Conservation (phyloP, 2,888 invertebrate species). For the Acanthoscelides obtectus region DNA sequence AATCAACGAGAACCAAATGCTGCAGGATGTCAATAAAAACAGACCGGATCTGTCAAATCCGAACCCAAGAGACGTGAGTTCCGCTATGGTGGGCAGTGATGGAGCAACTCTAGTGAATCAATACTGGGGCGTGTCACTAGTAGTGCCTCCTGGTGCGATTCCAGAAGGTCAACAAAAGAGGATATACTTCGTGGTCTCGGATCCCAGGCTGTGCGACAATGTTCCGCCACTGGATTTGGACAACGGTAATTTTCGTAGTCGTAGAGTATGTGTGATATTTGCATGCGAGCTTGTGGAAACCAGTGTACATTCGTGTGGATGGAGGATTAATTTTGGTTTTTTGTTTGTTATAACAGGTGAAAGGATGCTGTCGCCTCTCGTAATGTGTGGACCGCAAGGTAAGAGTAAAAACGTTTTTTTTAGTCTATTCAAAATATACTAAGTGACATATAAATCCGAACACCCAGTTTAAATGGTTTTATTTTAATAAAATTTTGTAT, state of each 20-base stretch:
- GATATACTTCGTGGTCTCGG: conserved; percentile 87
- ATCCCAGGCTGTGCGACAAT: conserved; percentile 67
- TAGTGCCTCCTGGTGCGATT: conserved; percentile 86
- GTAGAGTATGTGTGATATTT: conserved; percentile 1
- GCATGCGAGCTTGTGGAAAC: conserved; percentile 15
- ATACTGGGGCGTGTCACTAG: conserved; percentile 85
- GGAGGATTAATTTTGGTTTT: conserved; percentile 6
- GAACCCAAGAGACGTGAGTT: conserved; percentile 43
- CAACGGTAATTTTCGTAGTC: conserved; percentile 61
- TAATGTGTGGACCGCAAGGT: conserved; percentile 95
- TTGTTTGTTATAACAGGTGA: conserved; percentile 62
- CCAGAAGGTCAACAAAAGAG: conserved; percentile 79
- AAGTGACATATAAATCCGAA: no score
- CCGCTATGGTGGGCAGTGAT: conserved; percentile 63
- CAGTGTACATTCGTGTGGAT: conserved; percentile 31
- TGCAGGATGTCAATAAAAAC: conserved; percentile 32
- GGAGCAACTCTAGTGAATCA: conserved; percentile 82
- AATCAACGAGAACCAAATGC: conserved; percentile 30
- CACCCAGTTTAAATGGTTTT: no score
- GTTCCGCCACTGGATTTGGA: conserved; percentile 85
- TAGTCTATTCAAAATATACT: no score
- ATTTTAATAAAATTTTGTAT: no score
- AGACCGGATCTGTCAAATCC: conserved; percentile 24
- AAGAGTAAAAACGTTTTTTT: no score
- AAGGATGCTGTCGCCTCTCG: conserved; percentile 88